phyloP scores from a whole-genome alignment of 2,888 invertebrate genomes.

The Drosophila diplacantha region DNA sequence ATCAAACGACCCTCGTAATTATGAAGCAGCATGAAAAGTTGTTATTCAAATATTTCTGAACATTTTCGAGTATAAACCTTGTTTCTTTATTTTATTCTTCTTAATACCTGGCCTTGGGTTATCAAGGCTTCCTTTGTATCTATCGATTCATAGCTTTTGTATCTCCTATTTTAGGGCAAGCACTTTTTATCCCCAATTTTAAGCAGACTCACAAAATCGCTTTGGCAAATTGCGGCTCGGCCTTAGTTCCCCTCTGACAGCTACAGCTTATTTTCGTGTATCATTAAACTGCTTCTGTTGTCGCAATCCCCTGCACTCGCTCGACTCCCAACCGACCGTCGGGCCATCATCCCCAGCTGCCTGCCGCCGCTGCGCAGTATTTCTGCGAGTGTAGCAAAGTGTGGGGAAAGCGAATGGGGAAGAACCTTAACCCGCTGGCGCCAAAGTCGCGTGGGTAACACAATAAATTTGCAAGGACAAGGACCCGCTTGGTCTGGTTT shows the following conservation, averaged over 20 bases:
- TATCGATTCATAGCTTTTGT: too few relatives aligned
- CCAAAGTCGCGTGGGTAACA: conserved; percentile 67
- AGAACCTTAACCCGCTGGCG: conserved; percentile 67
- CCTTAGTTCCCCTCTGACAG: background rate
- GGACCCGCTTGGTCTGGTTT: conserved; percentile 35
- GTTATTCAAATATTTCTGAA: background rate
- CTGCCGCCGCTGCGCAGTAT: background rate
- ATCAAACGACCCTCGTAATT: too few relatives aligned
- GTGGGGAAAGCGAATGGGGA: conserved; percentile 32
- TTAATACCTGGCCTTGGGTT: background rate
- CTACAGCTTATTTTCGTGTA: conserved; percentile 14
- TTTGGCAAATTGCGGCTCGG: conserved; percentile 1
- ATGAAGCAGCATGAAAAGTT: background rate
- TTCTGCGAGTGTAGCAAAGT: conserved; percentile 30
- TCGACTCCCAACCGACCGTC: background rate
- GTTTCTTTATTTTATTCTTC: background rate
- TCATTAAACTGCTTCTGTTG: conserved; percentile 17
- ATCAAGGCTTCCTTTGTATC: too few relatives aligned
- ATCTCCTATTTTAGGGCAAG: background rate
- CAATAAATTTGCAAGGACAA: conserved; percentile 62
- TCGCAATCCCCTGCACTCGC: background rate
- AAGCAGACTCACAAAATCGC: background rate
- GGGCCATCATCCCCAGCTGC: background rate
- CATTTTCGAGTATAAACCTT: background rate
- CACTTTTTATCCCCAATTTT: background rate